Conservation (phyloP, 2,797 vertebrate genomes). For the Acrossocheilus fasciatus region DNA sequence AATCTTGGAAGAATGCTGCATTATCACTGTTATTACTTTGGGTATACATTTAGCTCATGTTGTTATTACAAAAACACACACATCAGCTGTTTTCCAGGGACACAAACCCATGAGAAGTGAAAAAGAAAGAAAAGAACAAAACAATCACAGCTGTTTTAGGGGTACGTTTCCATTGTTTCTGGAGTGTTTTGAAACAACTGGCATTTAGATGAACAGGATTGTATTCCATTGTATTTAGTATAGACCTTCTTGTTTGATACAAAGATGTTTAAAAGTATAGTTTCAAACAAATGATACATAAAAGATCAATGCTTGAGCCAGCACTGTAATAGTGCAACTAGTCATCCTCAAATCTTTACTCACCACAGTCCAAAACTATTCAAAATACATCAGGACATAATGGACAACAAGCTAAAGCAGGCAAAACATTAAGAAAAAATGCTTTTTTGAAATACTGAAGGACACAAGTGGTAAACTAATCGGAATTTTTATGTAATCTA, state of each 20-base stretch:
- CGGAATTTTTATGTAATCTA: not conserved
- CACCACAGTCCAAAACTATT: not conserved
- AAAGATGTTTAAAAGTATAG: not conserved
- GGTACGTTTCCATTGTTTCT: not conserved
- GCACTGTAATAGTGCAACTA: not conserved
- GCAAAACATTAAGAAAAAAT: not conserved
- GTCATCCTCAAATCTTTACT: not conserved
- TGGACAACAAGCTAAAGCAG: not conserved
- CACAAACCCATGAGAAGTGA: not conserved
- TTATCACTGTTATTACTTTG: not conserved
- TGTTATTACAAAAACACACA: conserved; percentile 33
- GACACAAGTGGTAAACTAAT: not conserved
- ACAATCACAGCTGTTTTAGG: not conserved
- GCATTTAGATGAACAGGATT: not conserved
- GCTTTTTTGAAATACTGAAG: not conserved
- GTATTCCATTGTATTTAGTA: not conserved
- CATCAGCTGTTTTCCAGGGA: conserved; percentile 23
- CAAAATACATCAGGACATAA: not conserved
- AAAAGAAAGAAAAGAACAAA: not conserved
- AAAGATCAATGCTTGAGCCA: no score
- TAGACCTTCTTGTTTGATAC: not conserved
- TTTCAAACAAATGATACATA: not conserved
- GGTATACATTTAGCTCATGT: not conserved
- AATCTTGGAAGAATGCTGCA: not conserved
- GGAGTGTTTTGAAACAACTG: not conserved